A percentile compares a stretch with the other conserved stretches of the same genome.
phyloP scores from a whole-genome alignment of 1,140 invertebrate genomes.

The Nixonia krombeini region DNA sequence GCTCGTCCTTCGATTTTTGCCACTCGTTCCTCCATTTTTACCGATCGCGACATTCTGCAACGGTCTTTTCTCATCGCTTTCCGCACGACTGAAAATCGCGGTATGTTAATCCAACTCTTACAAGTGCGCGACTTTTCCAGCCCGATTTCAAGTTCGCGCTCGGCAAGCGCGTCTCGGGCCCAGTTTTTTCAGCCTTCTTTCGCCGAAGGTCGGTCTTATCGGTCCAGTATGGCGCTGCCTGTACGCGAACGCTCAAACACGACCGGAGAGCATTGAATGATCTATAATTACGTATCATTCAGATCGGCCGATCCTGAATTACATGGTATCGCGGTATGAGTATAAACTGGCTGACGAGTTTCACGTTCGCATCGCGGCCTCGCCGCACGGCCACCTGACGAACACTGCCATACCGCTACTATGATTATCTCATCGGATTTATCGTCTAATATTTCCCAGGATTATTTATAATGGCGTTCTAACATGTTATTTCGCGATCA shows the following conservation, averaged over 20 bases:
- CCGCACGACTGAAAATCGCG: slow-evolving; percentile 9
- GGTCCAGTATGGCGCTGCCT: slow-evolving; percentile 7
- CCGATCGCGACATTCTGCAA: slow-evolving; percentile 1
- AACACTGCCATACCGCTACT: slow-evolving; percentile 16
- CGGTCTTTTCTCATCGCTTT: background rate
- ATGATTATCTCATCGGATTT: slow-evolving; percentile 41
- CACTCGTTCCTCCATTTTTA: slow-evolving; percentile 21
- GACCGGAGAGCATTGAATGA: slow-evolving; percentile 37
- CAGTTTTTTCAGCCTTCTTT: slow-evolving; percentile 19
- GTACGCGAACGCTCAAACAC: slow-evolving; percentile 11
- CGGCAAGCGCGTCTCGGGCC: slow-evolving; percentile 20
- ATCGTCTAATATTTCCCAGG: slow-evolving; percentile 37
- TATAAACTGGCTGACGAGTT: slow-evolving; percentile 43
- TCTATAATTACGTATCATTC: slow-evolving; percentile 46
- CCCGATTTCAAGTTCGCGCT: too few species aligned
- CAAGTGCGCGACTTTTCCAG: too few species aligned
- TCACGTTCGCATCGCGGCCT: slow-evolving; percentile 20
- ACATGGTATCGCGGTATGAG: slow-evolving; percentile 28
- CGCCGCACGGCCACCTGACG: slow-evolving; percentile 2
- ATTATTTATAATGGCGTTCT: slow-evolving; percentile 12
- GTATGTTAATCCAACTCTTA: background rate
- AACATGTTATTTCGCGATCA: slow-evolving; percentile 38
- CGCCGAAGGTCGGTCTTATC: slow-evolving; percentile 33
- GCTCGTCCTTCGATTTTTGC: slow-evolving; percentile 24
- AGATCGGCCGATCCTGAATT: slow-evolving; percentile 40